Evolutionary conservation across 2,113 vertebrate species (phyloP).

Genomic region (Acanthisitta chloris): DNA sequence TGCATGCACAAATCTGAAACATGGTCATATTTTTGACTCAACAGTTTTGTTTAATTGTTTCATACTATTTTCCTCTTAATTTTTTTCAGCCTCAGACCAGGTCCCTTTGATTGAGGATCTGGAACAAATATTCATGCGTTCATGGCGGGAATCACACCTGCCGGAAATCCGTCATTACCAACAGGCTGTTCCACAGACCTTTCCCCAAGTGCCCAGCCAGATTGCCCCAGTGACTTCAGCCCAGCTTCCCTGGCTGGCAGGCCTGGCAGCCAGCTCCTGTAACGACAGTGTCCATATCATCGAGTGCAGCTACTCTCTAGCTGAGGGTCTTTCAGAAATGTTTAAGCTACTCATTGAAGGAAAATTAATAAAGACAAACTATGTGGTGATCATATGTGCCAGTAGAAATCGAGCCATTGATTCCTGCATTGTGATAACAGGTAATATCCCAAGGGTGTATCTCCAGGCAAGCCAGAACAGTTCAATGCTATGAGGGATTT

Average conservation of each 20-base stretch:
- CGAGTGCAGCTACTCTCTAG: conserved; percentile 85
- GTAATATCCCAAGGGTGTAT: conserved; percentile 57
- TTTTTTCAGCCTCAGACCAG: conserved; percentile 84
- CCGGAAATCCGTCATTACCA: conserved; percentile 91
- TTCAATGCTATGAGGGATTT: neutral
- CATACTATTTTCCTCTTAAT: neutral
- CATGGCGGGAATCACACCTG: conserved; percentile 92
- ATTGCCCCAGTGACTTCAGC: conserved; percentile 80
- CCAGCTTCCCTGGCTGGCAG: conserved; percentile 94
- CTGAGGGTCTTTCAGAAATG: conserved; percentile 89
- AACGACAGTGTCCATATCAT: conserved; percentile 88
- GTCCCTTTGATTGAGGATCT: conserved; percentile 93
- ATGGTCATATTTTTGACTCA: neutral
- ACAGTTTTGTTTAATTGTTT: neutral
- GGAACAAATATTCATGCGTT: conserved; percentile 96
- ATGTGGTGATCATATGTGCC: conserved; percentile 92
- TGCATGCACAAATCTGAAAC: neutral
- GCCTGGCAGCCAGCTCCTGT: conserved; percentile 91
- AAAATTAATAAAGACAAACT: conserved; percentile 87
- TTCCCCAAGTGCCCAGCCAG: conserved; percentile 69
- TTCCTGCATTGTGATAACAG: conserved; percentile 94
- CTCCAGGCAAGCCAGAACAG: neutral
- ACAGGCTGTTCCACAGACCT: conserved; percentile 75
- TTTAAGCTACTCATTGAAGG: conserved; percentile 87
- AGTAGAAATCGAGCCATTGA: conserved; percentile 82